Conservation (phyloP, 2,888 invertebrate genomes). For the Andrena bicolor region DNA sequence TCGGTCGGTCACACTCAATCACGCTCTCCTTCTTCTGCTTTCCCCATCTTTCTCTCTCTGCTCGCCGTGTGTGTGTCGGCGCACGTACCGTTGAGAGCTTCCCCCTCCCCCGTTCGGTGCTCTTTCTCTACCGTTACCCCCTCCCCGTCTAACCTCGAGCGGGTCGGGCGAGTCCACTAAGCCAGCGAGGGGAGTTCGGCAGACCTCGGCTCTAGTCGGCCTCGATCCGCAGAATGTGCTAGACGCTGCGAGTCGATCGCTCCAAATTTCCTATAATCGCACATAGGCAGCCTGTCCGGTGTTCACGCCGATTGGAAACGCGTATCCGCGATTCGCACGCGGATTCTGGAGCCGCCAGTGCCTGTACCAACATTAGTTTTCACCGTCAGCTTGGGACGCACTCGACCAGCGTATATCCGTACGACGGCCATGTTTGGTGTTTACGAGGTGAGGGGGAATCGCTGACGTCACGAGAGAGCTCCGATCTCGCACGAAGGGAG, state of each 20-base stretch:
- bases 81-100: conserved; percentile 72
- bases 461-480: conserved; percentile 81
- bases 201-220: conserved; percentile 83
- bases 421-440: conserved; percentile 85
- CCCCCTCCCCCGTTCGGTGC: conserved; percentile 62
- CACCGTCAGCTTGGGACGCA: conserved; percentile 70
- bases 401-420: conserved; percentile 78
- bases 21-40: conserved; percentile 69
- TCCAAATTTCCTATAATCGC: conserved; percentile 63
- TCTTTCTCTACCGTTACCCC: conserved; percentile 66
- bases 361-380: conserved; percentile 61
- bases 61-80: conserved; percentile 36
- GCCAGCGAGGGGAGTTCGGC: conserved; percentile 80
- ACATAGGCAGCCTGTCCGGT: conserved; percentile 29
- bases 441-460: conserved; percentile 84
- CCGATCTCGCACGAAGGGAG: conserved; percentile 79
- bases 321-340: conserved; percentile 45
- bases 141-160: conserved; percentile 71
- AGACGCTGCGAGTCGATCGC: conserved; percentile 77
- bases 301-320: conserved; percentile 34
- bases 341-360: conserved; percentile 43
- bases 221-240: conserved; percentile 84
- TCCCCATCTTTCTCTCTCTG: conserved; percentile 60
- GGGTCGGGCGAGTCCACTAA: conserved; percentile 84
- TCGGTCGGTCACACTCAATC: conserved; percentile 66